Evolutionary conservation across 1,140 invertebrate genomes (phyloP).

Genomic region (Capitella teleta): DNA sequence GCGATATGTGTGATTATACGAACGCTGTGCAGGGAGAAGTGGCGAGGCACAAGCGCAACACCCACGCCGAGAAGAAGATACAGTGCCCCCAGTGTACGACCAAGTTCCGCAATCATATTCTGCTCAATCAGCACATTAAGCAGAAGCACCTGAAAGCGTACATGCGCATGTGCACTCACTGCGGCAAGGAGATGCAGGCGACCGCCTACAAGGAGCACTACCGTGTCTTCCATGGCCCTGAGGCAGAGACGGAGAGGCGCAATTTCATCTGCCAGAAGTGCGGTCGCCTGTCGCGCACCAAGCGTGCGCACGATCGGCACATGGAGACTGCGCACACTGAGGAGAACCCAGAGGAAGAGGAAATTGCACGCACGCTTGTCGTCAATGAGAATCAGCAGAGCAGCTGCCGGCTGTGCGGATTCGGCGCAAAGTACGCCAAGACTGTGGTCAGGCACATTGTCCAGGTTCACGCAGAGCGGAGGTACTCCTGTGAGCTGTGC

Average conservation of each 20-base stretch:
- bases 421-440: neutral
- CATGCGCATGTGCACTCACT: neutral
- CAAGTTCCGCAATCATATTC: neutral
- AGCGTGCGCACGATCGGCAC: neutral
- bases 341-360: neutral
- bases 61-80: slow-evolving; percentile 4
- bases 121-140: slow-evolving; percentile 2
- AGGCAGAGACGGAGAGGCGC: neutral
- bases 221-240: neutral
- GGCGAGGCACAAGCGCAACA: neutral
- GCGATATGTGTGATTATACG: neutral
- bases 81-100: neutral
- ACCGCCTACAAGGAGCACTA: neutral
- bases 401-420: neutral
- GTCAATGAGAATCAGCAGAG: neutral
- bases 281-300: neutral
- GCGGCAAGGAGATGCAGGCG: neutral
- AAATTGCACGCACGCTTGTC: neutral
- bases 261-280: neutral
- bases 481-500: slow-evolving; percentile 1
- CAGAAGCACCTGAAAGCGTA: neutral
- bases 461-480: neutral
- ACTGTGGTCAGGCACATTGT: neutral
- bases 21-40: neutral
- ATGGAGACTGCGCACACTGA: neutral